Evolutionary conservation across 2,888 invertebrate genomes (phyloP).

Genomic region (Sepioteuthis lessoniana): DNA sequence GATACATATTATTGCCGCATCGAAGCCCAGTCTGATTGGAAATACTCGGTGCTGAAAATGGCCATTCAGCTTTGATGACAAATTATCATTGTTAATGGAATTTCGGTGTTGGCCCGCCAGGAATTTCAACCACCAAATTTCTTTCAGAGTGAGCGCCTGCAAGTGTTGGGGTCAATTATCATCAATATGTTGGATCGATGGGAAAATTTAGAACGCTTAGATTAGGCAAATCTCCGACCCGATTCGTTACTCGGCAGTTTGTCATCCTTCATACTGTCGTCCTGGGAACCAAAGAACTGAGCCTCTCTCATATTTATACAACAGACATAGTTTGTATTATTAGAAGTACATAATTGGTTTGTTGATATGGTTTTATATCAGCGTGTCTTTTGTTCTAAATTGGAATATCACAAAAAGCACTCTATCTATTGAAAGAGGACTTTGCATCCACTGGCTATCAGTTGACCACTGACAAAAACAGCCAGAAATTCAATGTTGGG

Average conservation of each 20-base stretch:
- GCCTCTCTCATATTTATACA: too few relatives aligned
- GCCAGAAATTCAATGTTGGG: too few relatives aligned
- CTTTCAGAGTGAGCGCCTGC: neutral
- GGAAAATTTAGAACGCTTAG: neutral
- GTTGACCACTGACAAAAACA: too few relatives aligned
- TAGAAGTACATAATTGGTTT: too few relatives aligned
- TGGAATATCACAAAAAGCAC: too few relatives aligned
- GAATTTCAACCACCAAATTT: neutral
- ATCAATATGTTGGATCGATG: conserved; percentile 9
- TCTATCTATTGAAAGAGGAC: too few relatives aligned
- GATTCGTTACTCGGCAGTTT: neutral
- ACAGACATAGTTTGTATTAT: too few relatives aligned
- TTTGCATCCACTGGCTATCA: too few relatives aligned
- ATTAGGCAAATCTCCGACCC: neutral
- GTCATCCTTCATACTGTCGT: neutral
- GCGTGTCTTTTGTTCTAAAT: too few relatives aligned
- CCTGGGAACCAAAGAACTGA: too few relatives aligned
- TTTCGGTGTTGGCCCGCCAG: neutral
- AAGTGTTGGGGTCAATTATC: neutral
- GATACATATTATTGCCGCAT: neutral
- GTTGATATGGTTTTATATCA: too few relatives aligned
- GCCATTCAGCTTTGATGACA: conserved; percentile 9
- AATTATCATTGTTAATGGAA: conserved; percentile 33
- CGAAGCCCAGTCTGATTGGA: neutral
- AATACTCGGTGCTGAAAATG: conserved; percentile 21